These are phyloP conservation scores for Helicoverpa assulta DNA, from an alignment of 2,888 invertebrate species.

Conservation along the genomic window DNA sequence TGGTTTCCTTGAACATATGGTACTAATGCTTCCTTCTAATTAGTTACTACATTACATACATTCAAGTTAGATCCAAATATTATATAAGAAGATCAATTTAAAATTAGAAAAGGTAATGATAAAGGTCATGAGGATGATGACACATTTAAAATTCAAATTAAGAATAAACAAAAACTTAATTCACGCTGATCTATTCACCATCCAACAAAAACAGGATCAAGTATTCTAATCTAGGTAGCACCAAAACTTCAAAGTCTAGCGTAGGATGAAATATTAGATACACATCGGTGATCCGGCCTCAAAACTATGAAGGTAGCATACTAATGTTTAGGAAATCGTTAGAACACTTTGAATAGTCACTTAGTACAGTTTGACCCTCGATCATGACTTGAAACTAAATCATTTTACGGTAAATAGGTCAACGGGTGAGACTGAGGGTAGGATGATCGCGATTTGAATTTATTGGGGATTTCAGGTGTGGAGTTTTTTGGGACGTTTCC, in stretches of 20 bases:
- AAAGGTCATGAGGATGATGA: no score
- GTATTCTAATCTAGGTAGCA: constrained; percentile 24
- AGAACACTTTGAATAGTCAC: constrained; percentile 62
- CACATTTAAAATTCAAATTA: no score
- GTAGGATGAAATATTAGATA: constrained; percentile 37
- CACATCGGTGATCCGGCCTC: constrained; percentile 47
- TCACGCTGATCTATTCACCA: background rate
- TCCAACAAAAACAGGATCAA: background rate
- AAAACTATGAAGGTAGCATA: constrained; percentile 45
- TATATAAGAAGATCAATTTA: no score
- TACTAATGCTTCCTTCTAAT: no score
- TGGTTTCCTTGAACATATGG: background rate
- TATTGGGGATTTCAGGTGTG: constrained; percentile 37
- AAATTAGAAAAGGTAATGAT: no score
- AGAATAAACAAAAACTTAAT: background rate
- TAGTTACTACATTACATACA: no score
- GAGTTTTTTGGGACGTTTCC: constrained; percentile 21
- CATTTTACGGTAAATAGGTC: constrained; percentile 60
- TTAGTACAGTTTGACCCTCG: constrained; percentile 47
- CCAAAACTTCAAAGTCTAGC: constrained; percentile 27
- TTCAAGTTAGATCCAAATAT: no score
- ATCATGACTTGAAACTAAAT: constrained; percentile 61
- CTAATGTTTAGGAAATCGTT: constrained; percentile 62
- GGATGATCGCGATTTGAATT: constrained; percentile 54
- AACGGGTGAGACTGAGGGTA: constrained; percentile 30